A percentile compares a stretch with the other conserved stretches of the same genome.
Conservation (phyloP, 2,797 vertebrate genomes). For the Catamblyrhynchus diadema region DNA sequence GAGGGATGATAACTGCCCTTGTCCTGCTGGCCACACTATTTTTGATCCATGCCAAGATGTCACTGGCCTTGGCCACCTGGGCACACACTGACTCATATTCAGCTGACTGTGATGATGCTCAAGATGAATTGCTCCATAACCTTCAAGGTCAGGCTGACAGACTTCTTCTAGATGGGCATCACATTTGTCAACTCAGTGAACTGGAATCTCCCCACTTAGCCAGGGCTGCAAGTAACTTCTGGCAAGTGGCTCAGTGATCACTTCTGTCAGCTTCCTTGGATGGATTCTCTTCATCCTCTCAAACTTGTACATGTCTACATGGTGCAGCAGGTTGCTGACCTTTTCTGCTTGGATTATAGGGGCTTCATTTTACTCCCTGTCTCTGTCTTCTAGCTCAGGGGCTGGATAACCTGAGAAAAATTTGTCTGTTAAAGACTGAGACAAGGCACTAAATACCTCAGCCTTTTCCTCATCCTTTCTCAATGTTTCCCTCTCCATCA, state of each 20-base stretch:
- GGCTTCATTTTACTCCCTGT: not conserved
- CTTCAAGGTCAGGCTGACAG: not conserved
- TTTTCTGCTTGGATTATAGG: not conserved
- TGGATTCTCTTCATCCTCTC: not conserved
- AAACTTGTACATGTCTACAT: not conserved
- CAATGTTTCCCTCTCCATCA: not conserved
- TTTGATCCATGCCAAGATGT: not conserved
- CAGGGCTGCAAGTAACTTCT: not conserved
- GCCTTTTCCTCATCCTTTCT: not conserved
- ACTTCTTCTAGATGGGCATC: not conserved
- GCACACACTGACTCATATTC: not conserved
- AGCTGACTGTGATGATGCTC: not conserved
- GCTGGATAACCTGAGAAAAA: fast-evolving
- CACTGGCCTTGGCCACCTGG: not conserved
- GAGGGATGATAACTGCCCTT: fast-evolving
- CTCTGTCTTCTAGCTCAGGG: not conserved
- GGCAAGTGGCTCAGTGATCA: not conserved
- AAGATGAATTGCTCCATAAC: not conserved
- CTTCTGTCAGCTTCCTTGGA: not conserved
- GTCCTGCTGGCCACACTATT: not conserved
- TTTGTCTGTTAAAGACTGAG: not conserved
- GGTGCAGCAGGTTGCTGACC: not conserved
- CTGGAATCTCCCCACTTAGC: not conserved
- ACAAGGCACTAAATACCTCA: not conserved
- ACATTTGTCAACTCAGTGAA: not conserved